Evolutionary conservation across 2,797 vertebrate genomes (phyloP).

Genomic region (Lophius americanus): DNA sequence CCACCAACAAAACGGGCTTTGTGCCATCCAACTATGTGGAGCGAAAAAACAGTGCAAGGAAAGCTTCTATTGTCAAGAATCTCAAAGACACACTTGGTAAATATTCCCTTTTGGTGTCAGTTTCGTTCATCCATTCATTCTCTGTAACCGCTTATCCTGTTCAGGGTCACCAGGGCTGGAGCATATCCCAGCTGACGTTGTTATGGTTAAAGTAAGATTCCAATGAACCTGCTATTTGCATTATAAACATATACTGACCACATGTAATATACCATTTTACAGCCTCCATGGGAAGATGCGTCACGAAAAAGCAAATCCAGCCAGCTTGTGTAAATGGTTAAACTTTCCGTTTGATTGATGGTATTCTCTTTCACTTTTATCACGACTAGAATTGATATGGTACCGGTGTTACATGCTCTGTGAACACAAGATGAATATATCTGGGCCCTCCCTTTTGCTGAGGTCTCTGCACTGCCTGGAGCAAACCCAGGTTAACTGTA

Average conservation of each 20-base stretch:
- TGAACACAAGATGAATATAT: conserved; percentile 56
- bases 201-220: no score
- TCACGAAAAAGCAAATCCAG: neutral
- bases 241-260: no score
- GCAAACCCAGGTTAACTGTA: conserved; percentile 37
- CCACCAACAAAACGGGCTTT: conserved; percentile 92
- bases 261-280: neutral
- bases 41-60: conserved; percentile 92
- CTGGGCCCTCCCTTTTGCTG: conserved; percentile 26
- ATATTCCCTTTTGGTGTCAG: neutral
- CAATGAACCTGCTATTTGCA: no score
- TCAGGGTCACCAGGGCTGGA: no score
- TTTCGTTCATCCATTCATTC: no score
- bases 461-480: conserved; percentile 14
- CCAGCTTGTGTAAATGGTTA: neutral
- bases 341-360: conserved; percentile 9
- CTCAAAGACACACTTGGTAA: conserved; percentile 93
- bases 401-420: conserved; percentile 53
- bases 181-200: no score
- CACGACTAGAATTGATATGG: conserved; percentile 8
- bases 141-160: no score
- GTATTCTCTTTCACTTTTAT: conserved; percentile 17
- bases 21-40: conserved; percentile 95
- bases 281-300: conserved; percentile 31
- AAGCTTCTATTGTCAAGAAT: conserved; percentile 93